phyloP scores from a whole-genome alignment of 2,797 vertebrate genomes.

The Protonibea diacanthus region DNA sequence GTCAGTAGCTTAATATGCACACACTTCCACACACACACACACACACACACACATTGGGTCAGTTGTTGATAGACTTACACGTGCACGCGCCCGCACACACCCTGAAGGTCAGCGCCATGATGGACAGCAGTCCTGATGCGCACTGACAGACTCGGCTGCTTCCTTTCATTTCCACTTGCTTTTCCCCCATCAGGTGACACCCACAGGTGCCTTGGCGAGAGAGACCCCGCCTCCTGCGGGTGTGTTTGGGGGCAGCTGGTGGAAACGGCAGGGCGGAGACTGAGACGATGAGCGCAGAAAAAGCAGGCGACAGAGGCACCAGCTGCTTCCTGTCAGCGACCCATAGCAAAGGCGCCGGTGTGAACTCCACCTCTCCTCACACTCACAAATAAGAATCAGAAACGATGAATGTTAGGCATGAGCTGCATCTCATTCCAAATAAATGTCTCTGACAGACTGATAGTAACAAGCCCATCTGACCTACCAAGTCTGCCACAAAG shows the following conservation, averaged over 20 bases:
- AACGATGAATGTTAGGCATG: slow-evolving; percentile 47
- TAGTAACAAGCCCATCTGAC: slow-evolving; percentile 27
- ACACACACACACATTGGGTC: slow-evolving; percentile 64
- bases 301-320: slow-evolving; percentile 55
- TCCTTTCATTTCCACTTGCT: slow-evolving; percentile 86
- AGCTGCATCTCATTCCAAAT: slow-evolving; percentile 56
- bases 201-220: slow-evolving; percentile 84
- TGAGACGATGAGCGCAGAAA: slow-evolving; percentile 56
- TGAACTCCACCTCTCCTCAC: slow-evolving; percentile 60
- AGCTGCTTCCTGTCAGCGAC: slow-evolving; percentile 80
- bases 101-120: slow-evolving; percentile 83
- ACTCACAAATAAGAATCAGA: slow-evolving; percentile 33
- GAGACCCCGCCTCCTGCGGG: slow-evolving; percentile 73
- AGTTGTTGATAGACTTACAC: slow-evolving; percentile 65
- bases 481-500: slow-evolving; percentile 21
- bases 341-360: slow-evolving; percentile 43
- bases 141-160: slow-evolving; percentile 86
- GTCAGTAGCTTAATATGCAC: slow-evolving; percentile 80
- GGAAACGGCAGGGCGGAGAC: slow-evolving; percentile 42
- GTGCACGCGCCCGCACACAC: slow-evolving; percentile 58
- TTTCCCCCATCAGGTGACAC: slow-evolving; percentile 85
- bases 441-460: slow-evolving; percentile 30
- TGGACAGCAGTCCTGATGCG: slow-evolving; percentile 83
- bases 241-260: slow-evolving; percentile 60
- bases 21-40: slow-evolving; percentile 66